Conservation (phyloP, 2,113 vertebrate species). For the Mungos mungo region DNA sequence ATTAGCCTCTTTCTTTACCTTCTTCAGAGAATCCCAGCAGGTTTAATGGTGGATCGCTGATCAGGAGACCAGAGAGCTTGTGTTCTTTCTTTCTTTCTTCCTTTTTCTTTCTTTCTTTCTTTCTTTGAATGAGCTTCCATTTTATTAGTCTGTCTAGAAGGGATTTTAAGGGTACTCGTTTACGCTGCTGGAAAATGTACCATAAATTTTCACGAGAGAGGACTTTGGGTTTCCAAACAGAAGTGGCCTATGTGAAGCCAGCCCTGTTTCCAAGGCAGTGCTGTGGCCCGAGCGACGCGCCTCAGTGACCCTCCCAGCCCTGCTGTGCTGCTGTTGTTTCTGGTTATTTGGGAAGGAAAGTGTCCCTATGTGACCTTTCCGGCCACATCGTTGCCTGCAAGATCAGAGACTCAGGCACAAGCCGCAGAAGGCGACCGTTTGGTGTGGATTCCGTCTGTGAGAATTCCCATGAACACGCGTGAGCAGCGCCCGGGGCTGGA, state of each 20-base stretch:
- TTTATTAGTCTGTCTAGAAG: constrained; percentile 67
- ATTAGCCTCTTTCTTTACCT: neutral
- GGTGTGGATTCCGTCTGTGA: rapidly evolving
- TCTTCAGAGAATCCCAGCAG: neutral
- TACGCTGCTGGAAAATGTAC: neutral
- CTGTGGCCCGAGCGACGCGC: too few species aligned
- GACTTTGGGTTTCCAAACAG: neutral
- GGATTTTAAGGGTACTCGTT: neutral
- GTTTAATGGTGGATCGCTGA: constrained; percentile 40
- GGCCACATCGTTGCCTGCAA: neutral
- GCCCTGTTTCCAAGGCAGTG: rapidly evolving
- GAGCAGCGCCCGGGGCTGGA: rapidly evolving
- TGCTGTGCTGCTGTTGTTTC: too few species aligned
- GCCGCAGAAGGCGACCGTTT: rapidly evolving
- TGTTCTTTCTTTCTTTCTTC: neutral
- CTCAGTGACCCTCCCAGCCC: rapidly evolving
- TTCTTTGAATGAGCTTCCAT: constrained; percentile 32
- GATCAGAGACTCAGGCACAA: too few species aligned
- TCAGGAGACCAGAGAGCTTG: constrained; percentile 10
- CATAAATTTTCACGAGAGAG: neutral
- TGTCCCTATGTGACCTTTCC: neutral
- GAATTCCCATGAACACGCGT: rapidly evolving
- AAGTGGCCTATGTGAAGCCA: neutral
- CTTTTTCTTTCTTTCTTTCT: neutral
- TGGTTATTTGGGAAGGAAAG: neutral